A percentile compares a stretch with the other conserved stretches of the same genome.
phyloP scores from a whole-genome alignment of 1,140 invertebrate genomes.

The Drosophila busckii region DNA sequence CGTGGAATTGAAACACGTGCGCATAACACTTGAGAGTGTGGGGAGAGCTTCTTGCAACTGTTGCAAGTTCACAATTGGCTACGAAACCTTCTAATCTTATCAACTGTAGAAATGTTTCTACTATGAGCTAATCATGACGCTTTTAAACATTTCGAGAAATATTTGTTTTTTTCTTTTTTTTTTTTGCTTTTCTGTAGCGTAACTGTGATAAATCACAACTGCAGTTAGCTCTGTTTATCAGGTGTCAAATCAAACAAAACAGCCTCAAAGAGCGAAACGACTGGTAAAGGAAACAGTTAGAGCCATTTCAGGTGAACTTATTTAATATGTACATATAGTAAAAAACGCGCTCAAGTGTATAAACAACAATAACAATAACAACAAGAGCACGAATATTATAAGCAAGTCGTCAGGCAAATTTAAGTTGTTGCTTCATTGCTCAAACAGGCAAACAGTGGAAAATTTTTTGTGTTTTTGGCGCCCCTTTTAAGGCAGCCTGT shows the following conservation, averaged over 20 bases:
- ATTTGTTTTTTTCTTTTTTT: not conserved
- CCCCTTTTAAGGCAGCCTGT: too few relatives aligned
- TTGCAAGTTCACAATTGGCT: too few relatives aligned
- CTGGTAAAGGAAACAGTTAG: not conserved
- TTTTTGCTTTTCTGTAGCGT: not conserved
- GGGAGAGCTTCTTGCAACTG: too few relatives aligned
- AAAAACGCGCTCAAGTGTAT: slow-evolving; percentile 41
- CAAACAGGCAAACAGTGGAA: slow-evolving; percentile 50
- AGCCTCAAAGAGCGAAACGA: not conserved
- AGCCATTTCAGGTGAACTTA: slow-evolving; percentile 18
- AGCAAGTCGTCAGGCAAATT: slow-evolving; percentile 7
- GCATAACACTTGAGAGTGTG: too few relatives aligned
- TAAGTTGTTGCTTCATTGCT: slow-evolving; percentile 20
- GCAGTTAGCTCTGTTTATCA: slow-evolving; percentile 13
- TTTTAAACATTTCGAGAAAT: slow-evolving; percentile 4
- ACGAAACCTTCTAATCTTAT: slow-evolving; percentile 29
- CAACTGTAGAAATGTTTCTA: slow-evolving; percentile 13
- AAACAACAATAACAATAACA: slow-evolving; percentile 22
- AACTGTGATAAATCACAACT: slow-evolving; percentile 13
- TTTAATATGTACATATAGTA: slow-evolving; percentile 39
- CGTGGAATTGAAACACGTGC: slow-evolving; percentile 27
- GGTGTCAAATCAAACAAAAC: slow-evolving; percentile 57
- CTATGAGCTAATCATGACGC: slow-evolving; percentile 10
- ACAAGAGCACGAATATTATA: not conserved
- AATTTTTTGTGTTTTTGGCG: slow-evolving; percentile 41